phyloP scores from a whole-genome alignment of 2,888 invertebrate genomes.

The Tetramorium bicarinatum region DNA sequence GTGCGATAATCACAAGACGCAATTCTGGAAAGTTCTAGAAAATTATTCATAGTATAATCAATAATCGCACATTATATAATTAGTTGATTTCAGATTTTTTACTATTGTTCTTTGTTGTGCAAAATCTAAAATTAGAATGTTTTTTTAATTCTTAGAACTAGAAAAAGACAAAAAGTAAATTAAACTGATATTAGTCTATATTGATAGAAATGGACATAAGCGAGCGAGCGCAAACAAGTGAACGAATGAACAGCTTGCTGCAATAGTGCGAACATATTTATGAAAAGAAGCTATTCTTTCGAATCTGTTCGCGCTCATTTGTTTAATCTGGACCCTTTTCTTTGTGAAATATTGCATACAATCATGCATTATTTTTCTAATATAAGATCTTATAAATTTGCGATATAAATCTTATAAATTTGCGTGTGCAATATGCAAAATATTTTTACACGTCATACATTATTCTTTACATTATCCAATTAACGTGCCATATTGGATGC shows the following conservation, averaged over 20 bases:
- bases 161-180: too few species aligned
- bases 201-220: too few species aligned
- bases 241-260: not conserved
- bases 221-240: not conserved
- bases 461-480: not conserved
- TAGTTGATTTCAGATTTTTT: not conserved
- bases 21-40: not conserved
- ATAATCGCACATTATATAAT: not conserved
- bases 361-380: not conserved
- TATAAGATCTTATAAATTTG: not conserved
- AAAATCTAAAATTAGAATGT: too few species aligned
- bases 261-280: not conserved
- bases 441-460: not conserved
- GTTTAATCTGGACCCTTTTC: not conserved
- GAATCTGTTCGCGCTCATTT: not conserved
- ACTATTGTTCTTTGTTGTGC: not conserved
- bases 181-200: too few species aligned
- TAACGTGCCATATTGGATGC: not conserved
- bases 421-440: not conserved
- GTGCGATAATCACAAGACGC: not conserved
- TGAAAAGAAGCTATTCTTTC: not conserved
- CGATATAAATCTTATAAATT: not conserved
- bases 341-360: not conserved
- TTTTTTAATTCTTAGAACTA: too few species aligned
- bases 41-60: not conserved